phyloP scores from a whole-genome alignment of 2,113 vertebrate species.

The Neodontobutis hainanensis region DNA sequence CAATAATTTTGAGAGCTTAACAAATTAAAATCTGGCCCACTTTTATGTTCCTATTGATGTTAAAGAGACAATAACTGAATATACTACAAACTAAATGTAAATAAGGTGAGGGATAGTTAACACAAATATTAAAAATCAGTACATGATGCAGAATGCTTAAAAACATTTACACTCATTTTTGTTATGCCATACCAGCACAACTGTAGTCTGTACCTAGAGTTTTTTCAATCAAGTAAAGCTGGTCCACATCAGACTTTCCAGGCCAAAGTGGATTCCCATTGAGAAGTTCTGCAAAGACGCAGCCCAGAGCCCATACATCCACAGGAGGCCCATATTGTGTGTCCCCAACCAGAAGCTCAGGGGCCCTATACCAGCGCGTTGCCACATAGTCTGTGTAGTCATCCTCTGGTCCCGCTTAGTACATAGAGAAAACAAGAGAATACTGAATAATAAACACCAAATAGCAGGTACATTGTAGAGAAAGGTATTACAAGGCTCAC shows the following conservation, averaged over 20 bases:
- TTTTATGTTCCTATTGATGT: background rate
- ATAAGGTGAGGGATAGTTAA: too few relatives aligned
- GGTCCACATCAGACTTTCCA: slow-evolving; percentile 92
- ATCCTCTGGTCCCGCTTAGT: slow-evolving; percentile 88
- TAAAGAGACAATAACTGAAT: too few relatives aligned
- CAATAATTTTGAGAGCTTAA: too few relatives aligned
- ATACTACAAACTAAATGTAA: too few relatives aligned
- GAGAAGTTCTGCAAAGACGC: slow-evolving; percentile 93
- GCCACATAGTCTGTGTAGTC: slow-evolving; percentile 97
- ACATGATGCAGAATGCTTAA: too few relatives aligned
- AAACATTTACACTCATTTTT: too few relatives aligned
- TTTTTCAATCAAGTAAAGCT: slow-evolving; percentile 91
- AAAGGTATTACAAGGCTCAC: slow-evolving; percentile 65
- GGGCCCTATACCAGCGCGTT: slow-evolving; percentile 94
- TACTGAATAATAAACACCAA: slow-evolving; percentile 51
- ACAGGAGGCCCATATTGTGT: slow-evolving; percentile 92
- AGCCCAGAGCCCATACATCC: slow-evolving; percentile 95
- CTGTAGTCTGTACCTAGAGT: slow-evolving; percentile 82
- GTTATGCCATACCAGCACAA: too few relatives aligned
- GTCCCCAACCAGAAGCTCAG: slow-evolving; percentile 94
- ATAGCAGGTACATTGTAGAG: slow-evolving; percentile 34
- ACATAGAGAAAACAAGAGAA: slow-evolving; percentile 16
- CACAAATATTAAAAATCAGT: too few relatives aligned
- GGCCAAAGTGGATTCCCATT: slow-evolving; percentile 91
- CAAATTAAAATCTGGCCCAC: too few relatives aligned